phyloP scores from a whole-genome alignment of 2,113 vertebrate species.

The Cairina moschata region DNA sequence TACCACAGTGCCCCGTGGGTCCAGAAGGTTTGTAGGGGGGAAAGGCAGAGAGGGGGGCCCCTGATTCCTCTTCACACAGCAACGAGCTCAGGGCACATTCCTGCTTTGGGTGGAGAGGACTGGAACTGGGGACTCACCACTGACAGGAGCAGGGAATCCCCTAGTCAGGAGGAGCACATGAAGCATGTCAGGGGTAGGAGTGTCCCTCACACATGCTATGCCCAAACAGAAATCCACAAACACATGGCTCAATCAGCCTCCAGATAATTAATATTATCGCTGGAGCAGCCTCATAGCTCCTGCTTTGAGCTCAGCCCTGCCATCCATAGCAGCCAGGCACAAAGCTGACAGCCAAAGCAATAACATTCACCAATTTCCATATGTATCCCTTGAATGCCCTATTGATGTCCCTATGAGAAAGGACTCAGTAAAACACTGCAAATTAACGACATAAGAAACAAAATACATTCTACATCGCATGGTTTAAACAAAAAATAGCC shows the following conservation, averaged over 20 bases:
- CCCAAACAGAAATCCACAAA: not conserved
- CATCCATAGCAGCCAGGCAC: not conserved
- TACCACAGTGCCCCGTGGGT: not conserved
- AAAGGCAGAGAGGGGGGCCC: not conserved
- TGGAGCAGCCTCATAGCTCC: not conserved
- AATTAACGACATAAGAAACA: slow-evolving; percentile 46
- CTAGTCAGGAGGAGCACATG: not conserved
- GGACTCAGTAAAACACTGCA: slow-evolving; percentile 12
- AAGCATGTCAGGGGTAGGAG: not conserved
- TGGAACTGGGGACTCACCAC: not conserved
- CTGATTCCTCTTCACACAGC: not conserved
- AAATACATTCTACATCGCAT: slow-evolving; percentile 35
- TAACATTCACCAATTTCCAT: not conserved
- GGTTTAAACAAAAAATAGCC: slow-evolving; percentile 59
- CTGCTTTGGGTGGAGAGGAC: not conserved
- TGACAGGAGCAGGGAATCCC: not conserved
- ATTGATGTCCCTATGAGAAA: slow-evolving; percentile 34
- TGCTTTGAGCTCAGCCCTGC: not conserved
- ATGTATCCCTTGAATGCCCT: not conserved
- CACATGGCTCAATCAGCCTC: not conserved
- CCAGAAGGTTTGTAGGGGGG: not conserved
- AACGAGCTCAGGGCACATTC: not conserved
- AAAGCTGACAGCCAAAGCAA: not conserved
- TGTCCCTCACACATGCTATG: not conserved
- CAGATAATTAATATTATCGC: not conserved